Percentiles rank a stretch among this genome's conserved stretches.
Conservation (phyloP, 2,888 invertebrate genomes). For the Lagria hirta region DNA sequence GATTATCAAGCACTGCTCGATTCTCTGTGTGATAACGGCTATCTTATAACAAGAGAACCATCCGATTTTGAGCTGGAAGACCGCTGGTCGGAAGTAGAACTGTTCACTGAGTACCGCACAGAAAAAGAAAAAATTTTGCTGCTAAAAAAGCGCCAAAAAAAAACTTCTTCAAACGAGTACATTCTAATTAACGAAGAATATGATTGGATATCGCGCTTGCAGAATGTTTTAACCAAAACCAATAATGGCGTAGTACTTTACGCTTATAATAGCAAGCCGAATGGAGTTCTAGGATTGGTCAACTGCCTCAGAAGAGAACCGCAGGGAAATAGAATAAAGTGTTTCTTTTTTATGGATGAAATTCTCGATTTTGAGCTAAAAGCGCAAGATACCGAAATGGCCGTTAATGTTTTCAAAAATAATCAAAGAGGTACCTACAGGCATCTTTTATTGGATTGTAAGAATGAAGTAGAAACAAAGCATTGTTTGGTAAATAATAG, state of each 20-base stretch:
- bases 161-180: too few species aligned
- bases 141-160: background rate
- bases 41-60: constrained; percentile 8
- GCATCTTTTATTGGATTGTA: constrained; percentile 68
- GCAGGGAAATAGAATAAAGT: constrained; percentile 51
- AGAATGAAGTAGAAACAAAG: constrained; percentile 55
- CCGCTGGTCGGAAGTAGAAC: background rate
- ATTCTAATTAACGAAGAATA: too few species aligned
- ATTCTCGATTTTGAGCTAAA: constrained; percentile 69
- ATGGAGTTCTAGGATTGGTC: constrained; percentile 78
- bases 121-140: constrained; percentile 13
- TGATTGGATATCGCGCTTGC: constrained; percentile 58
- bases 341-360: constrained; percentile 62
- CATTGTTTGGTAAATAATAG: constrained; percentile 78
- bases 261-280: constrained; percentile 66
- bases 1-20: background rate
- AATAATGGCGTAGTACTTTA: constrained; percentile 58
- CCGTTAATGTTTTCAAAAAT: constrained; percentile 73
- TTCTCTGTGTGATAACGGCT: constrained; percentile 5
- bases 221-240: constrained; percentile 43
- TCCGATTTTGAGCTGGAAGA: background rate
- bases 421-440: constrained; percentile 69
- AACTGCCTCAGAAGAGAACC: constrained; percentile 69
- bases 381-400: too few species aligned
- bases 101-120: constrained; percentile 3